Evolutionary conservation across 2,113 vertebrate genomes (phyloP).

Genomic region (Ageneiosus marmoratus): DNA sequence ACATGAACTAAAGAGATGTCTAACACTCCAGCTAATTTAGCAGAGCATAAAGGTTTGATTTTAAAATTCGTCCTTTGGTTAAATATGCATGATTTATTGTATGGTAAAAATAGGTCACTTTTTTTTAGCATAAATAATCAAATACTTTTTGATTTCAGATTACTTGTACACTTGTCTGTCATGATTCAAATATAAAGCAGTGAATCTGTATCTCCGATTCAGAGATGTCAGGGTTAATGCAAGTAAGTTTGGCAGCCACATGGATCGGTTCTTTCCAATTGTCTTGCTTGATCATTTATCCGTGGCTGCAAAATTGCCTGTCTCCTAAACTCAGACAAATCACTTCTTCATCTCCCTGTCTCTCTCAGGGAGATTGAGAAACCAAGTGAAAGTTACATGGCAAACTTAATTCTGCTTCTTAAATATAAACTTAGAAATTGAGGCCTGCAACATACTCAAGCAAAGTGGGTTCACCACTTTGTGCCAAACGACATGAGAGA

Average conservation of each 20-base stretch:
- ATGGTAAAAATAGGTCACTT: background rate
- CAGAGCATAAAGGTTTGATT: background rate
- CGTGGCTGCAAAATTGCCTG: constrained; percentile 6
- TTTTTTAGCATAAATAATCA: background rate
- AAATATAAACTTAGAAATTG: too few relatives aligned
- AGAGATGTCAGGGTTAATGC: constrained; percentile 20
- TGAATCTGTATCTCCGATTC: background rate
- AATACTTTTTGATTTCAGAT: background rate
- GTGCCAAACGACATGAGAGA: too few relatives aligned
- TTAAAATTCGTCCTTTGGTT: background rate
- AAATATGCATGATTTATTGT: background rate
- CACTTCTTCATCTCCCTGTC: constrained; percentile 19
- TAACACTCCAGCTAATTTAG: background rate
- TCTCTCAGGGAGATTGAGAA: constrained; percentile 24
- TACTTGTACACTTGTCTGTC: background rate
- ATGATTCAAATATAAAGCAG: background rate
- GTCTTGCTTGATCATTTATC: constrained; percentile 32
- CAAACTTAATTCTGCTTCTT: too few relatives aligned
- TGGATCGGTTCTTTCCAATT: constrained; percentile 35
- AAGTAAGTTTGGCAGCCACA: background rate
- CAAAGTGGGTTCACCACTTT: too few relatives aligned
- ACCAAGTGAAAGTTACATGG: constrained; percentile 9
- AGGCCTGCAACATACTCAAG: too few relatives aligned
- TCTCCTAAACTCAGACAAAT: constrained; percentile 39
- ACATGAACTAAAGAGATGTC: background rate